A percentile compares a stretch with the other conserved stretches of the same genome.
These are phyloP conservation scores for Chymomyza fuscimana DNA, from an alignment of 2,888 invertebrate species.

Conservation along the genomic window DNA sequence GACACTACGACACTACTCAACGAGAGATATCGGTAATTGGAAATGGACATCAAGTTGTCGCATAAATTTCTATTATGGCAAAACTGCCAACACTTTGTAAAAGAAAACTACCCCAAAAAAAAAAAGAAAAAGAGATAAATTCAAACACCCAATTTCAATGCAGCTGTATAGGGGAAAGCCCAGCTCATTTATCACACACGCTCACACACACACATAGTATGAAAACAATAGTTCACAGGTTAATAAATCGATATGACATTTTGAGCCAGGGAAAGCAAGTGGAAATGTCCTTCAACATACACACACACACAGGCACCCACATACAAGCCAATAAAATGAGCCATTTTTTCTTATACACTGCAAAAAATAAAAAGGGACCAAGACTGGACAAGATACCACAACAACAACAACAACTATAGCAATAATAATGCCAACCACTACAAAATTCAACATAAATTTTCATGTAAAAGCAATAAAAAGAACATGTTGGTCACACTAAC, in stretches of 20 bases:
- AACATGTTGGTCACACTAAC: constrained; percentile 62
- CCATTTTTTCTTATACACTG: constrained; percentile 37
- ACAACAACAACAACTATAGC: constrained; percentile 22
- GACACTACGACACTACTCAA: background rate
- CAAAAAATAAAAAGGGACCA: constrained; percentile 20
- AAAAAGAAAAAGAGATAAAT: constrained; percentile 54
- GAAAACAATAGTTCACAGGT: constrained; percentile 71
- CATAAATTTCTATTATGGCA: constrained; percentile 69
- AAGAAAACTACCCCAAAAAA: background rate
- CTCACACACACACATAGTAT: constrained; percentile 28
- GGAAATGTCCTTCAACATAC: constrained; percentile 5
- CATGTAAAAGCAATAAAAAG: constrained; percentile 74
- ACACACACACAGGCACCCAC: constrained; percentile 4
- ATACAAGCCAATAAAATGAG: constrained; percentile 69
- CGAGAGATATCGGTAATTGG: background rate
- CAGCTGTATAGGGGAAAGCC: constrained; percentile 60
- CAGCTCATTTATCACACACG: constrained; percentile 59
- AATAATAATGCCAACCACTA: constrained; percentile 30
- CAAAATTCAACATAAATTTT: constrained; percentile 68
- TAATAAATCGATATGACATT: constrained; percentile 76
- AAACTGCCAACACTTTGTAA: constrained; percentile 52
- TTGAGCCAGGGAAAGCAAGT: constrained; percentile 43
- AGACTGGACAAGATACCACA: constrained; percentile 15
- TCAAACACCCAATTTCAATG: constrained; percentile 57
- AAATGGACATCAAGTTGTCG: constrained; percentile 44